Conservation (phyloP, 2,888 invertebrate genomes). For the Mycogona germanica region DNA sequence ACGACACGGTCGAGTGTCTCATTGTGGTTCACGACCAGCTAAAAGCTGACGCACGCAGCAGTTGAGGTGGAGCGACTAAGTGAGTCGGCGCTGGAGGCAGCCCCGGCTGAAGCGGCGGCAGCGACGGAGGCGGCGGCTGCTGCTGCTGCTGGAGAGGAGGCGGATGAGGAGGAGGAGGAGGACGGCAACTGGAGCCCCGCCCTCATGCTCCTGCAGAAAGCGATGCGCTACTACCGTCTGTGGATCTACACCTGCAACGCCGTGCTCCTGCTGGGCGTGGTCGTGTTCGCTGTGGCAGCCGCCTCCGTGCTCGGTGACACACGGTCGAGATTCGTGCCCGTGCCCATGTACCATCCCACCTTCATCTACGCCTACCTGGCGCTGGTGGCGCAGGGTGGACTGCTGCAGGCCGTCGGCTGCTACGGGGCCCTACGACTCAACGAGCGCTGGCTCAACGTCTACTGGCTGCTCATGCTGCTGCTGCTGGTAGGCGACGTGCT, state of each 20-base stretch:
- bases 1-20: neutral
- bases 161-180: constrained; percentile 10
- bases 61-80: neutral
- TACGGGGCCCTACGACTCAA: constrained; percentile 66
- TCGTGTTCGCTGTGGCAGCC: constrained; percentile 65
- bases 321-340: constrained; percentile 28
- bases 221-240: constrained; percentile 45
- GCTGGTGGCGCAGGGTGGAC: constrained; percentile 54
- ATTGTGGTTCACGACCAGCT: neutral
- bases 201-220: constrained; percentile 26
- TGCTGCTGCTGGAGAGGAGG: neutral
- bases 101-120: neutral
- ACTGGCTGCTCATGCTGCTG: constrained; percentile 65
- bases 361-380: constrained; percentile 76
- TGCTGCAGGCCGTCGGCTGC: constrained; percentile 59
- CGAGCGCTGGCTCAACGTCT: constrained; percentile 66
- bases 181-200: too few relatives aligned
- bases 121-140: neutral
- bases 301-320: constrained; percentile 38
- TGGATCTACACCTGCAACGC: constrained; percentile 89
- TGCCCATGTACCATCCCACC: constrained; percentile 56
- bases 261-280: constrained; percentile 67
- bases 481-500: constrained; percentile 71
- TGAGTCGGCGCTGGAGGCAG: neutral
- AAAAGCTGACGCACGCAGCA: neutral